Conservation (phyloP, 2,113 vertebrate genomes). For the Dascyllus trimaculatus region DNA sequence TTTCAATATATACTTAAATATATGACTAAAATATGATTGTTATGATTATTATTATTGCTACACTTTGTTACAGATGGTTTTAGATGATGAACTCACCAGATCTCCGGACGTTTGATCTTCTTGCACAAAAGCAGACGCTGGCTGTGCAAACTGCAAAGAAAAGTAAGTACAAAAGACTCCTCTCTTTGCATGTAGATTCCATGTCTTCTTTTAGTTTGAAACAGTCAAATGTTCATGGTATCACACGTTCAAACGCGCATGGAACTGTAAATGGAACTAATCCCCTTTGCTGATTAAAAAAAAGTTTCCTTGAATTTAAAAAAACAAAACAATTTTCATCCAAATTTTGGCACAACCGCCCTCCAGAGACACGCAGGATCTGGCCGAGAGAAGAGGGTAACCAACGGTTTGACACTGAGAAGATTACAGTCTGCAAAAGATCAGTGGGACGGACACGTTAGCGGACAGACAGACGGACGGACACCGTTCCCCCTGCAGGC, state of each 20-base stretch:
- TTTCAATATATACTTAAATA: background rate
- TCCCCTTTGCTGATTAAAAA: background rate
- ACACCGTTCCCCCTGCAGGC: conserved; percentile 23
- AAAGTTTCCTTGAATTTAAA: conserved; percentile 33
- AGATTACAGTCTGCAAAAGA: conserved; percentile 83
- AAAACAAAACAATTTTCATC: conserved; percentile 1
- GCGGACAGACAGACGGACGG: conserved; percentile 23
- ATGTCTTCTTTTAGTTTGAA: conserved; percentile 73
- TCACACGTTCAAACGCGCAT: conserved; percentile 19
- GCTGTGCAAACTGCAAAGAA: conserved; percentile 82
- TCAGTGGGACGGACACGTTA: conserved; percentile 70
- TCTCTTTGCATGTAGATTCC: conserved; percentile 77
- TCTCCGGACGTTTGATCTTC: conserved; percentile 83
- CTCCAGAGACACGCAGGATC: conserved; percentile 40
- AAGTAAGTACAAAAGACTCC: conserved; percentile 76
- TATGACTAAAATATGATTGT: background rate
- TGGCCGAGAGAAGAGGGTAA: conserved; percentile 55
- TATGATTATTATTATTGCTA: background rate
- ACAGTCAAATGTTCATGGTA: conserved; percentile 73
- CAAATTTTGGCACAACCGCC: conserved; percentile 31
- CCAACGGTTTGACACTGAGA: conserved; percentile 75
- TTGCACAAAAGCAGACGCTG: conserved; percentile 66
- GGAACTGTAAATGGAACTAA: background rate
- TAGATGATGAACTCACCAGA: conserved; percentile 85
- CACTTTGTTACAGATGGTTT: background rate